Base-by-base conservation (phyloP, 2,797 vertebrate species). In the Coregonus sp. region DNA sequence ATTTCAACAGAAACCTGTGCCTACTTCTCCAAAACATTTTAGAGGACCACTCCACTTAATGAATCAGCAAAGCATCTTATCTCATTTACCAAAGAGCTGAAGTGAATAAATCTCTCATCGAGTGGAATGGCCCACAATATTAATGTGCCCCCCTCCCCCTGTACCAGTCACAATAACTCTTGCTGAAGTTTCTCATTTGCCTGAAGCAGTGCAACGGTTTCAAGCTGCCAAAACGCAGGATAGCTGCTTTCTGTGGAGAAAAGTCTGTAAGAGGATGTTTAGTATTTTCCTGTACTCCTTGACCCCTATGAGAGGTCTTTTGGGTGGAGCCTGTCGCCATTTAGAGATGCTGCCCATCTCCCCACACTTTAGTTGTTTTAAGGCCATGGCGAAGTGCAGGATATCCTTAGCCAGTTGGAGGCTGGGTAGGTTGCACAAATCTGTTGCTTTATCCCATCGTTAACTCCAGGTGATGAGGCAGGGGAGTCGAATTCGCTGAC, bases 391-490 rank as follows among this genome's bases (percentile, higher is more conserved):
- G 9, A 63, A 63, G 59, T 63, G 59, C 59, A 29, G 59, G 20
- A 63, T 63, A 25, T 25, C 59, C 20, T 63, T 20, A 63, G 20
- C 25, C 7, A 25, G 25, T 11, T 63, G 25, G 20, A 25, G n/a
- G 20, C 59, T 12, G 59, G 20, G 59, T 63, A 20, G 59, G 18
- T 59, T 59, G n/a, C 56, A 59, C 40, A 3, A 47, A 47, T 47
- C 9, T 73, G 85, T 86, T 85, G 82, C 81, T 78, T 71, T 82
- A 78, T 88, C 81, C 80, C 72, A 72, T 76, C 33, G 74, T 75
- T 82, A 70, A 80, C 68, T 74, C 70, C 80, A 79, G 72, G 15
- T 73, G 72, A 70, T n/a, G 71, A 47, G 40, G 75, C 4, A 15
- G 74, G 73, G 72, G 82, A 76, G n/a, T 81, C 11, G 0, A n/a